Percentiles rank a stretch among this genome's conserved stretches.
Conservation (phyloP, 2,888 invertebrate genomes). For the Dynastes hyllus region DNA sequence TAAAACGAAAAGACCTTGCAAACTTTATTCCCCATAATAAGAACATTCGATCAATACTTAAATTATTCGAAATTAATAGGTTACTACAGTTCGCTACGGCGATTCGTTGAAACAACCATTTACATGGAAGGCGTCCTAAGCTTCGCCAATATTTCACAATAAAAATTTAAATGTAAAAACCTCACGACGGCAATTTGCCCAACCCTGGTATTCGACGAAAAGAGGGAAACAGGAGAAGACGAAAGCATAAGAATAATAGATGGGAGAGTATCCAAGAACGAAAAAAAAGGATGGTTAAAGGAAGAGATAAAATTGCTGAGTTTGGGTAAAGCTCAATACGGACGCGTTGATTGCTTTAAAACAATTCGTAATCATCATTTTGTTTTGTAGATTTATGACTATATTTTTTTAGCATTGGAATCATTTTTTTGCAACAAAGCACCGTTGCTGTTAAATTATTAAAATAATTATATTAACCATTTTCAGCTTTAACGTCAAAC, state of each 20-base stretch:
- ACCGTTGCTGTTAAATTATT: too few relatives aligned
- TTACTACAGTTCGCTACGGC: slow-evolving; percentile 15
- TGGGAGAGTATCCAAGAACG: not conserved
- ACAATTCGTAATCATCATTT: slow-evolving; percentile 55
- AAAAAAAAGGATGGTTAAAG: not conserved
- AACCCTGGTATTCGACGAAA: not conserved
- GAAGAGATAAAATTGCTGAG: slow-evolving; percentile 13
- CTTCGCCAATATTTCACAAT: slow-evolving; percentile 49
- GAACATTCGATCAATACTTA: slow-evolving; percentile 27
- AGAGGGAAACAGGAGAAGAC: not conserved
- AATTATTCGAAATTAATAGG: slow-evolving; percentile 39
- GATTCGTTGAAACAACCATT: slow-evolving; percentile 32
- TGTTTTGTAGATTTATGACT: slow-evolving; percentile 44
- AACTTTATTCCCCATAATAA: not conserved
- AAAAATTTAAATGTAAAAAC: slow-evolving; percentile 50
- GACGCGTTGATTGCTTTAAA: not conserved
- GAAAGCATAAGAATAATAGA: not conserved
- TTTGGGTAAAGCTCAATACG: not conserved
- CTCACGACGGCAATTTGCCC: slow-evolving; percentile 40
- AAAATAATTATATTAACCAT: too few relatives aligned
- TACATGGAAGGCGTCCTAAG: slow-evolving; percentile 25
- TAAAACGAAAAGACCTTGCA: not conserved
- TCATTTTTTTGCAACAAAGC: too few relatives aligned
- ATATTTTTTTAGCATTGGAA: not conserved
- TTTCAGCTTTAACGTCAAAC: too few relatives aligned